phyloP scores from a whole-genome alignment of 2,888 invertebrate species.

The Drosophila incognita region DNA sequence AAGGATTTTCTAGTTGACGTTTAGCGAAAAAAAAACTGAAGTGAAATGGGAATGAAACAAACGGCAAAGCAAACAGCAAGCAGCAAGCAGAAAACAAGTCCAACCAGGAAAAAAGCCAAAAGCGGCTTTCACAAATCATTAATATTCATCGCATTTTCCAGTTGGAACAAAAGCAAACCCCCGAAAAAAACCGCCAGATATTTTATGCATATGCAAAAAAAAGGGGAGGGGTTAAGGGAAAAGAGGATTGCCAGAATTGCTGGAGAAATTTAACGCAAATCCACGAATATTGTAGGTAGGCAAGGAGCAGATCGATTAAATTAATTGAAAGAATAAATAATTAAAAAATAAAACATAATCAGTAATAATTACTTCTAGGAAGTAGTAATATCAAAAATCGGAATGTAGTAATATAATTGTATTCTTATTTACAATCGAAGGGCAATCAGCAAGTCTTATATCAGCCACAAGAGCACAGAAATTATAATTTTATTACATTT shows the following conservation, averaged over 20 bases:
- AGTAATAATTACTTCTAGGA: too few species aligned
- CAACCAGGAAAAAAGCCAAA: conserved; percentile 38
- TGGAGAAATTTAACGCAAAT: not conserved
- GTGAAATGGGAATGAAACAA: conserved; percentile 22
- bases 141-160: conserved; percentile 80
- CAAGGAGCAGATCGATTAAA: not conserved
- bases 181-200: not conserved
- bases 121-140: conserved; percentile 70
- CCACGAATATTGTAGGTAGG: not conserved
- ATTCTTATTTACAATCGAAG: not conserved
- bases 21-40: conserved; percentile 33
- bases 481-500: not conserved
- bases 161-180: conserved; percentile 26
- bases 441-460: not conserved
- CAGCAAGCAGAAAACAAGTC: conserved; percentile 7
- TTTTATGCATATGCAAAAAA: conserved; percentile 33
- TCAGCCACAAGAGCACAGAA: too few species aligned
- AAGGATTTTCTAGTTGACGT: conserved; percentile 79
- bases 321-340: not conserved
- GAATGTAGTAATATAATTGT: not conserved
- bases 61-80: conserved; percentile 41
- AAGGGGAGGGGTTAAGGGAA: conserved; percentile 1
- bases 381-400: too few species aligned
- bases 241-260: conserved; percentile 2
- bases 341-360: not conserved